These are phyloP conservation scores for Nephila pilipes DNA, from an alignment of 1,140 invertebrate species.

Conservation along the genomic window DNA sequence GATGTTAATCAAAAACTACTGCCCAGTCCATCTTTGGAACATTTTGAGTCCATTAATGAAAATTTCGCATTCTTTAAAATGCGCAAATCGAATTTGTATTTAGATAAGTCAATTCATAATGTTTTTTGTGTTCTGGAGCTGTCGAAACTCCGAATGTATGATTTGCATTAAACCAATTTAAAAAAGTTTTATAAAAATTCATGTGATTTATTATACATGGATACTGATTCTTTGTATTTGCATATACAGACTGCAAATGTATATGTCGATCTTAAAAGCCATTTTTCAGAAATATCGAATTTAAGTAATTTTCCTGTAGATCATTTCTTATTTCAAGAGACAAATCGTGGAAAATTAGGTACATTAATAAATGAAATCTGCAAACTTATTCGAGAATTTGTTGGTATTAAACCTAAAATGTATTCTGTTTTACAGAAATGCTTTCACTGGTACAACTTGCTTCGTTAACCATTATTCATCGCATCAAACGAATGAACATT, in stretches of 20 bases:
- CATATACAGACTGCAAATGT: slow-evolving; percentile 10
- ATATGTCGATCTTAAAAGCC: not conserved
- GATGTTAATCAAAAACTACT: slow-evolving; percentile 80
- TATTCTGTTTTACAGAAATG: slow-evolving; percentile 11
- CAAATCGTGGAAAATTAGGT: slow-evolving; percentile 30
- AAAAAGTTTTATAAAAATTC: not conserved
- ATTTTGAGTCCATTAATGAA: slow-evolving; percentile 77
- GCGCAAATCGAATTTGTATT: slow-evolving; percentile 73
- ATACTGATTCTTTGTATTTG: slow-evolving; percentile 16
- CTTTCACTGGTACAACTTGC: no score
- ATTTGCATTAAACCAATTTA: not conserved
- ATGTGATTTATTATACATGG: slow-evolving; percentile 12
- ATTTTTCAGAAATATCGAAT: slow-evolving; percentile 9
- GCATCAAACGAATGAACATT: no score
- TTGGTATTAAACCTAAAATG: slow-evolving; percentile 45
- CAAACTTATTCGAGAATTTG: slow-evolving; percentile 35
- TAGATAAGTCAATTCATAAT: slow-evolving; percentile 79
- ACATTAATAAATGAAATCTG: slow-evolving; percentile 27
- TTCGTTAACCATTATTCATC: no score
- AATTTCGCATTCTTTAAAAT: slow-evolving; percentile 72
- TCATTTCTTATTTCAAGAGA: not conserved
- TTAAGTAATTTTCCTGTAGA: not conserved
- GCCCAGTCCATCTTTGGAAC: slow-evolving; percentile 62
- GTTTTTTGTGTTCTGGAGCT: slow-evolving; percentile 30
- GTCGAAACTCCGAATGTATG: slow-evolving; percentile 6